These are phyloP conservation scores for Agelaius tricolor DNA, from an alignment of 2,113 vertebrate genomes.

Conservation along the genomic window DNA sequence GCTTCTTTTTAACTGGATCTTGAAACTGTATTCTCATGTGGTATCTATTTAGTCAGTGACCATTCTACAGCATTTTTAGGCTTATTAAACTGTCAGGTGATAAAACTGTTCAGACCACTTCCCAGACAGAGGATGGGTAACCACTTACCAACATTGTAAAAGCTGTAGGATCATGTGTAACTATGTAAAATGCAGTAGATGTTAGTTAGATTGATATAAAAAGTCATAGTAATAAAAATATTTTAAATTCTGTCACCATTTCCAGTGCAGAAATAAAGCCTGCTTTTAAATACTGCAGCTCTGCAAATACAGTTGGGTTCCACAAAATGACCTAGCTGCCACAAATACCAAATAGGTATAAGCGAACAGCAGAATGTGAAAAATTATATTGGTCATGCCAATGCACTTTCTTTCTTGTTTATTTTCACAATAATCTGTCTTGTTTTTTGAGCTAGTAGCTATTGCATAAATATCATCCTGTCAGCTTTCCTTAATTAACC, in stretches of 20 bases:
- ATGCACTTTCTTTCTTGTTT: not conserved
- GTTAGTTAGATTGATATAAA: not conserved
- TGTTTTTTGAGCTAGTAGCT: not conserved
- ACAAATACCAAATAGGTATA: not conserved
- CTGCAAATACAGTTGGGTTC: not conserved
- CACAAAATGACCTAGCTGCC: not conserved
- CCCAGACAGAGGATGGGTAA: not conserved
- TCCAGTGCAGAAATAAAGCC: not conserved
- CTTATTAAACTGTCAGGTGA: not conserved
- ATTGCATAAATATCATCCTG: not conserved
- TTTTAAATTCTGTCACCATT: not conserved
- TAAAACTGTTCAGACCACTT: not conserved
- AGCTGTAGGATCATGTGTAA: not conserved
- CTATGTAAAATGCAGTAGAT: not conserved
- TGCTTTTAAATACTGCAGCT: not conserved
- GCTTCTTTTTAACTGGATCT: not conserved
- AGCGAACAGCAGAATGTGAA: not conserved
- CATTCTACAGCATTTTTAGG: not conserved
- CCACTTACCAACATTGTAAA: not conserved
- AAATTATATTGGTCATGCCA: not conserved
- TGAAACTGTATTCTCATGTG: not conserved
- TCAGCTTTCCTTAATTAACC: not conserved
- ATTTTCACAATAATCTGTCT: not conserved
- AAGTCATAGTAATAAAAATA: not conserved
- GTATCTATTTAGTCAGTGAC: not conserved